These are phyloP conservation scores for Nyctereutes procyonoides DNA, from an alignment of 2,113 vertebrate genomes.

Conservation along the genomic window DNA sequence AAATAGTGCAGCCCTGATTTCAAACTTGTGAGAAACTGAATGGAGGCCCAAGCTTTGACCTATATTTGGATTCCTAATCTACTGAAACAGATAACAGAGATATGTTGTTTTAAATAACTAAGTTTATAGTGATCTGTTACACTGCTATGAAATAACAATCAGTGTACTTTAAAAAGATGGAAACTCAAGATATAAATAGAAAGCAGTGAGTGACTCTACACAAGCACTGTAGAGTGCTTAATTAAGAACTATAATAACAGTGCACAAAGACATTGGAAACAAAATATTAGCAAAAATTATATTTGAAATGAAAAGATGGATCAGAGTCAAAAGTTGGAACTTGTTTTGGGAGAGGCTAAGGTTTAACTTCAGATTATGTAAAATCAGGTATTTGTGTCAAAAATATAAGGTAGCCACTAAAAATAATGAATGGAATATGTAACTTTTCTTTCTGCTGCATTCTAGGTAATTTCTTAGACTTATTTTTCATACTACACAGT, in stretches of 20 bases:
- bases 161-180: neutral
- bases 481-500: neutral
- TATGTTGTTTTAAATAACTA: neutral
- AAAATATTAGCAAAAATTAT: neutral
- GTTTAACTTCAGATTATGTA: neutral
- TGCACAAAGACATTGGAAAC: neutral
- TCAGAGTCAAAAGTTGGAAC: constrained; percentile 8
- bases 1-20: neutral
- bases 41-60: neutral
- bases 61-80: neutral
- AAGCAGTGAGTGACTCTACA: neutral
- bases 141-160: neutral
- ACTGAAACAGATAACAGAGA: neutral
- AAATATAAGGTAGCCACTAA: neutral
- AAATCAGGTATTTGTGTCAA: neutral
- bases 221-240: neutral
- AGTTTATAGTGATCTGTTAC: neutral
- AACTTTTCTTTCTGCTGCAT: neutral
- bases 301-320: neutral
- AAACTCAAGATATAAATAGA: constrained; percentile 17
- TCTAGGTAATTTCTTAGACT: neutral
- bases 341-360: neutral
- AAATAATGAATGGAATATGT: neutral
- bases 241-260: neutral
- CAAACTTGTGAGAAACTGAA: neutral